These are phyloP conservation scores for Hyposoter didymator DNA, from an alignment of 2,888 invertebrate genomes.

Conservation along the genomic window DNA sequence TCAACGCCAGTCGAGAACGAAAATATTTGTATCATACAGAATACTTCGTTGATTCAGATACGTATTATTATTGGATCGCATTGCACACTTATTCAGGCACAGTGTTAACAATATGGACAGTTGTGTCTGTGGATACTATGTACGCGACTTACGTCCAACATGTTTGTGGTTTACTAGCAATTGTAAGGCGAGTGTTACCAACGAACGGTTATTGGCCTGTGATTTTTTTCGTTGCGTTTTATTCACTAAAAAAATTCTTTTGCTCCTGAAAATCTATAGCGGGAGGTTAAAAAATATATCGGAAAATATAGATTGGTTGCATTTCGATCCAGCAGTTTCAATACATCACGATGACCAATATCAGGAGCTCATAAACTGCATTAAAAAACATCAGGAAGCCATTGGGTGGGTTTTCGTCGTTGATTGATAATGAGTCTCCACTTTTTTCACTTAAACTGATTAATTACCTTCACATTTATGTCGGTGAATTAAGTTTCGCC, in stretches of 20 bases:
- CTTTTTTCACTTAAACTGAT: neutral
- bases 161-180: slow-evolving; percentile 25
- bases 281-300: neutral
- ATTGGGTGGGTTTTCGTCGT: slow-evolving; percentile 24
- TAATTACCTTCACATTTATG: neutral
- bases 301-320: neutral
- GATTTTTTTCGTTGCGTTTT: neutral
- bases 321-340: neutral
- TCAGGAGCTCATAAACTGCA: slow-evolving; percentile 14
- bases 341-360: slow-evolving; percentile 14
- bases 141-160: slow-evolving; percentile 29
- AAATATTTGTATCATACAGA: slow-evolving; percentile 19
- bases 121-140: slow-evolving; percentile 24
- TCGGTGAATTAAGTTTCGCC: slow-evolving; percentile 30
- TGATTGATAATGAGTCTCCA: neutral
- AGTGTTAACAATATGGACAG: neutral
- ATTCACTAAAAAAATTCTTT: neutral
- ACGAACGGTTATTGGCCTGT: neutral
- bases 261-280: neutral
- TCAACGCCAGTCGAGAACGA: slow-evolving; percentile 46
- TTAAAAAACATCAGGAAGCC: slow-evolving; percentile 38
- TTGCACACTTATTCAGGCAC: slow-evolving; percentile 18
- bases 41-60: slow-evolving; percentile 22
- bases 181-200: slow-evolving; percentile 5
- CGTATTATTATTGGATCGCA: neutral